phyloP scores from a whole-genome alignment of 2,888 invertebrate species.

The Leptothorax acervorum region DNA sequence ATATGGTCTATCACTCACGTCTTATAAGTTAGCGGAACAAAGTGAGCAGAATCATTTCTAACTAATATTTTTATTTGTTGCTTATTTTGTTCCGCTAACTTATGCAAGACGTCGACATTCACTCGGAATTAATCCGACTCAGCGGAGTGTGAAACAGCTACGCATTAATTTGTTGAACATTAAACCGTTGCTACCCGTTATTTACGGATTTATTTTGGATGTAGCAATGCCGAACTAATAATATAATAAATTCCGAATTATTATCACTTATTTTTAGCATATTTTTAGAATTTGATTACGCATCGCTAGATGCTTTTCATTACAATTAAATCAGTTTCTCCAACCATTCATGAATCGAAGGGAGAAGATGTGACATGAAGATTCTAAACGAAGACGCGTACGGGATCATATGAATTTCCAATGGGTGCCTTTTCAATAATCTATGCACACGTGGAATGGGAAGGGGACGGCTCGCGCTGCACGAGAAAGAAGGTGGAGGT shows the following conservation, averaged over 20 bases:
- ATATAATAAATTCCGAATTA: neutral
- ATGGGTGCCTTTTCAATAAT: slow-evolving; percentile 75
- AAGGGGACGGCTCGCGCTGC: neutral
- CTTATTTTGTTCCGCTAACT: no score
- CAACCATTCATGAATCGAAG: neutral
- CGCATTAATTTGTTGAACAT: neutral
- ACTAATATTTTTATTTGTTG: no score
- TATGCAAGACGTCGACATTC: neutral
- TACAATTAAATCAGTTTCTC: neutral
- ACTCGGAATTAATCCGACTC: neutral
- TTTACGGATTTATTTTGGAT: neutral
- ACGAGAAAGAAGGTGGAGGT: slow-evolving; percentile 17
- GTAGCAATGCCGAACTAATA: neutral
- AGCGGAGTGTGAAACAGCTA: neutral
- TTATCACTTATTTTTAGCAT: neutral
- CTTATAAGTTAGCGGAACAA: no score
- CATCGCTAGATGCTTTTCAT: neutral
- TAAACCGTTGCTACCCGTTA: neutral
- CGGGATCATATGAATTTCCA: slow-evolving; percentile 70
- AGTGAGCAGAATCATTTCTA: no score
- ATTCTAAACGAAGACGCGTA: slow-evolving; percentile 73
- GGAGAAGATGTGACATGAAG: slow-evolving; percentile 47
- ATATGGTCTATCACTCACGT: slow-evolving; percentile 59
- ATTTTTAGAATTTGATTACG: neutral
- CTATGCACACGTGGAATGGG: slow-evolving; percentile 73